Evolutionary conservation across 2,113 vertebrate genomes (phyloP), one percentile per base, ranked within the genome.

Genomic region (Brevimyrus niger): DNA sequence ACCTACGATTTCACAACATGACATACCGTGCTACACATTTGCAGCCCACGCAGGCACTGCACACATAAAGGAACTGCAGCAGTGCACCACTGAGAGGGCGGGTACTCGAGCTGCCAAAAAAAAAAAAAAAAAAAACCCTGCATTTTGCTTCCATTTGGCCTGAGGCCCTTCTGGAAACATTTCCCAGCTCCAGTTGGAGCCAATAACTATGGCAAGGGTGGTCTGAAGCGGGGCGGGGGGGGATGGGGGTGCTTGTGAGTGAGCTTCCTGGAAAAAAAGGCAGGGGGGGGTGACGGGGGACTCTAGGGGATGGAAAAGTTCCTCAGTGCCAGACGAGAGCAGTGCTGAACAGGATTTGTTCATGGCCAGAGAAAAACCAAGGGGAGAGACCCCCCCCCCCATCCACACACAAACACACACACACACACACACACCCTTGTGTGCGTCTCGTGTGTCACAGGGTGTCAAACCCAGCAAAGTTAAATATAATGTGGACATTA

Each of bases 131-230:
- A 51, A 76, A 53, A 47, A 50, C 4, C 50, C 31, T 53, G n/a
- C 31, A 35, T 87, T 87, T 47, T 87, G 85, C 48, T 53, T 87
- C 85, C 85, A 87, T 55, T 53, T 87, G 85, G 85, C 48, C 85
- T 50, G 83, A 87, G 50, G 85, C 85, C 50, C 85, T 53, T 50
- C 50, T 53, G 48, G 85, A 53, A 87, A 53, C 85, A 51, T 53
- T 87, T 87, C 47, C 85, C 85, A 42, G 50, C 50, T 53, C 85
- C 85, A 87, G 50, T 51, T 47, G 85, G 85, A 87, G 85, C 48
- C 85, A 87, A 31, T 53, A 51, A 31, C 85, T 87, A 50, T 87
- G 85, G 85, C 44, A 53, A 51, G 85, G 85, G 27, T 87, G 85
- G 50, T 87, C 48, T 35, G 6, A 38, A 76, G 69, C 23, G 3